phyloP scores from a whole-genome alignment of 2,113 vertebrate species.

The Lophochroa leadbeateri region DNA sequence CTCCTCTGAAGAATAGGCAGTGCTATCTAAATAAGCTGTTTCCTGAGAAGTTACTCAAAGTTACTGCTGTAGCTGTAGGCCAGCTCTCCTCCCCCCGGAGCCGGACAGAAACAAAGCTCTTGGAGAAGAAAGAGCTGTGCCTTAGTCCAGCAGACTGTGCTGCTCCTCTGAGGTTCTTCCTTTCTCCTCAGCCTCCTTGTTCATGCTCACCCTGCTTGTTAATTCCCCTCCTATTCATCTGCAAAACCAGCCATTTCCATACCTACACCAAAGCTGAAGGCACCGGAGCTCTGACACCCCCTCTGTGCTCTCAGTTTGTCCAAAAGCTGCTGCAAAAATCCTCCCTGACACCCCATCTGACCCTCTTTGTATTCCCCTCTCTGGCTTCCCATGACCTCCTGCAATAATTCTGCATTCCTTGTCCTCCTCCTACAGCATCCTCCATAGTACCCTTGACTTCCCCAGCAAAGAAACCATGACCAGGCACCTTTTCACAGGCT shows the following conservation, averaged over 20 bases:
- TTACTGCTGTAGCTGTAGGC: conserved; percentile 33
- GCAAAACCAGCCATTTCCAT: neutral
- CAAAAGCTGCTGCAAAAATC: neutral
- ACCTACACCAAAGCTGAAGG: neutral
- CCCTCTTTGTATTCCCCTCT: neutral
- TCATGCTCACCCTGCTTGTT: neutral
- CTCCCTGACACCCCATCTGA: neutral
- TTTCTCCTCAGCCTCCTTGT: neutral
- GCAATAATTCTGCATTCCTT: neutral
- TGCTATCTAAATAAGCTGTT: conserved; percentile 70
- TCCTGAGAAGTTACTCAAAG: conserved; percentile 66
- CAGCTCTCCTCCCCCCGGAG: conserved; percentile 45
- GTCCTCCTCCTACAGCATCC: neutral
- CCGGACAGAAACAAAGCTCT: neutral
- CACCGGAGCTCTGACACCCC: neutral
- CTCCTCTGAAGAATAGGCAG: conserved; percentile 33
- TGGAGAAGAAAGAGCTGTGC: neutral
- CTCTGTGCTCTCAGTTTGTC: neutral
- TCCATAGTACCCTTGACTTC: neutral
- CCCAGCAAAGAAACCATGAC: no score
- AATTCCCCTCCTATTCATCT: neutral
- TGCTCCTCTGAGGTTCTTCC: neutral
- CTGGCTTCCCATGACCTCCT: neutral
- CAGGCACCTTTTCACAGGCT: neutral
- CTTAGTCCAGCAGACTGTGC: neutral